Percentiles rank a stretch among this genome's conserved stretches.
phyloP scores from a whole-genome alignment of 2,888 invertebrate species.

The Drosophila pseudotakahashii region DNA sequence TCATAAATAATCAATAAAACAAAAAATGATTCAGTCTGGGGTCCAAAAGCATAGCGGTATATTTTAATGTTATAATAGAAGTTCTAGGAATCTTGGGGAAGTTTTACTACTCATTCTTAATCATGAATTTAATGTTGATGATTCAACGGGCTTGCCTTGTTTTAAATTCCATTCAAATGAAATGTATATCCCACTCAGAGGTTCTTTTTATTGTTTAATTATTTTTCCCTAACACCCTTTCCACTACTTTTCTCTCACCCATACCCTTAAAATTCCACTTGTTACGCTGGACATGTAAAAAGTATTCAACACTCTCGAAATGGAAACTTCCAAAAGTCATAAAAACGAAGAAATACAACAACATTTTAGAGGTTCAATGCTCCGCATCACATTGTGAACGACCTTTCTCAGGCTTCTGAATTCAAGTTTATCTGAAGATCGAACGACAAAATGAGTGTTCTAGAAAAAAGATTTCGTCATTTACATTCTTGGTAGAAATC shows the following conservation, averaged over 20 bases:
- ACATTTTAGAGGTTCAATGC: conserved; percentile 63
- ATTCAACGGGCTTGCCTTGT: conserved; percentile 18
- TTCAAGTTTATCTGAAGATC: conserved; percentile 8
- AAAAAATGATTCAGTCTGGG: conserved; percentile 1
- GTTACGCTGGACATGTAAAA: conserved; percentile 52
- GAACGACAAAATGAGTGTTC: background rate
- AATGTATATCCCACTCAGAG: conserved; percentile 13
- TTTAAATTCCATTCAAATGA: conserved; percentile 18
- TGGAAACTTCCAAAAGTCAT: conserved; percentile 44
- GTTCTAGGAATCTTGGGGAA: background rate
- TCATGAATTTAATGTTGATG: conserved; percentile 13
- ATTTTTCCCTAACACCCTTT: conserved; percentile 19
- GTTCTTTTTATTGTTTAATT: conserved; percentile 32
- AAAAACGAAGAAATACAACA: conserved; percentile 34
- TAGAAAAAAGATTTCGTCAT: background rate
- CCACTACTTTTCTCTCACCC: conserved; percentile 20
- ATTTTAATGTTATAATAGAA: background rate
- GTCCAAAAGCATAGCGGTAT: background rate
- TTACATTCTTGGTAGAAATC: background rate
- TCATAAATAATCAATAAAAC: conserved; percentile 34
- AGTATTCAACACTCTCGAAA: conserved; percentile 39
- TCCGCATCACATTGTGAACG: conserved; percentile 38
- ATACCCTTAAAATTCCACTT: conserved; percentile 62
- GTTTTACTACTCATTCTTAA: conserved; percentile 3
- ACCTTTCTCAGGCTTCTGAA: background rate